phyloP scores from a whole-genome alignment of 2,113 vertebrate genomes.

The Gallinago paraguaiae region DNA sequence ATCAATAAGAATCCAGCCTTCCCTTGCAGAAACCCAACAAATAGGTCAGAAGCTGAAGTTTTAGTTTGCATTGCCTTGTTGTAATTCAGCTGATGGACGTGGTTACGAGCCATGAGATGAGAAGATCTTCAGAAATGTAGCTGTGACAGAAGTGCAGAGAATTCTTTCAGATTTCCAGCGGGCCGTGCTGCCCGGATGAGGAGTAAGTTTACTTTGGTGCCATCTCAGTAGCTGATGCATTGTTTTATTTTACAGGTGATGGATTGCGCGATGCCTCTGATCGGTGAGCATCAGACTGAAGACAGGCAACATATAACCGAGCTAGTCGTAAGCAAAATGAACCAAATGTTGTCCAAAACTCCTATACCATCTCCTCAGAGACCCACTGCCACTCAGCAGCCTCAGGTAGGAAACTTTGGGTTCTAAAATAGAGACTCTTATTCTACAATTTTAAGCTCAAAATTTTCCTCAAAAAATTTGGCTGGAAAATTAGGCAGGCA shows the following conservation, averaged over 20 bases:
- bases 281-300: constrained; percentile 94
- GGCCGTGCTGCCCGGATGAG: not conserved
- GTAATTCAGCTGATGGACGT: not conserved
- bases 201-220: not conserved
- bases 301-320: constrained; percentile 94
- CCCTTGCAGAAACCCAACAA: not conserved
- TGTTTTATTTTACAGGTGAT: constrained; percentile 81
- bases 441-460: not conserved
- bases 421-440: not conserved
- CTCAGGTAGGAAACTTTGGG: constrained; percentile 81
- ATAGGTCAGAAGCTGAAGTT: not conserved
- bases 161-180: not conserved
- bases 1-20: not conserved
- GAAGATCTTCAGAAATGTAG: not conserved
- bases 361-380: constrained; percentile 86
- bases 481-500: not conserved
- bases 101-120: not conserved
- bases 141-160: not conserved
- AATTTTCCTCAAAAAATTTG: not conserved
- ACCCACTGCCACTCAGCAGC: constrained; percentile 87
- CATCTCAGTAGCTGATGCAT: not conserved
- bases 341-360: constrained; percentile 84
- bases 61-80: not conserved
- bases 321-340: constrained; percentile 90
- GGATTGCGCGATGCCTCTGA: constrained; percentile 94